Conservation (phyloP, 2,113 vertebrate species). For the Chamaea fasciata region DNA sequence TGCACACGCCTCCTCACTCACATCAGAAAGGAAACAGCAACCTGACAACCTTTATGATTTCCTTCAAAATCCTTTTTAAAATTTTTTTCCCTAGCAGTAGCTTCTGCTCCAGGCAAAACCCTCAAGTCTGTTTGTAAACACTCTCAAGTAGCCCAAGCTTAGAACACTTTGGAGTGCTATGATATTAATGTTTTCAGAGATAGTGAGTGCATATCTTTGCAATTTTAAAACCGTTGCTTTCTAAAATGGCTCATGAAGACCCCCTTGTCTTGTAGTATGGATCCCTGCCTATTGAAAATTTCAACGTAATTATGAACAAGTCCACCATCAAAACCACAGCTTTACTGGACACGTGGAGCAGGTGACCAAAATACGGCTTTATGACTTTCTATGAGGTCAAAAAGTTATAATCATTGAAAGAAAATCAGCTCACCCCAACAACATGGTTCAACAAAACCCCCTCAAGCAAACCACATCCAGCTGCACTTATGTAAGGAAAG, state of each 20-base stretch:
- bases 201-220: not conserved
- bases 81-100: no score
- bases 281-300: not conserved
- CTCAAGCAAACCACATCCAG: not conserved
- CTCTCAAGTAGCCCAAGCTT: not conserved
- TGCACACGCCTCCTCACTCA: fast-evolving
- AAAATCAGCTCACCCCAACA: not conserved
- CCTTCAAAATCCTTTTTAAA: not conserved
- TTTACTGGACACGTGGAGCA: not conserved
- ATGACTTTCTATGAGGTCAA: not conserved
- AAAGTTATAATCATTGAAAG: not conserved
- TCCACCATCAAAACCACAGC: not conserved
- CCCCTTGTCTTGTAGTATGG: not conserved
- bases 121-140: not conserved
- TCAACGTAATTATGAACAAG: not conserved
- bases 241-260: not conserved
- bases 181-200: not conserved
- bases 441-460: not conserved
- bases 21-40: not conserved
- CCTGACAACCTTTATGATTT: not conserved
- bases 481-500: not conserved
- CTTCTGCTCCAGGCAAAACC: not conserved
- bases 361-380: not conserved
- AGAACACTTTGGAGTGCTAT: not conserved
- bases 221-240: not conserved